phyloP scores from a whole-genome alignment of 2,797 vertebrate species.

The Cirrhinus mrigala region DNA sequence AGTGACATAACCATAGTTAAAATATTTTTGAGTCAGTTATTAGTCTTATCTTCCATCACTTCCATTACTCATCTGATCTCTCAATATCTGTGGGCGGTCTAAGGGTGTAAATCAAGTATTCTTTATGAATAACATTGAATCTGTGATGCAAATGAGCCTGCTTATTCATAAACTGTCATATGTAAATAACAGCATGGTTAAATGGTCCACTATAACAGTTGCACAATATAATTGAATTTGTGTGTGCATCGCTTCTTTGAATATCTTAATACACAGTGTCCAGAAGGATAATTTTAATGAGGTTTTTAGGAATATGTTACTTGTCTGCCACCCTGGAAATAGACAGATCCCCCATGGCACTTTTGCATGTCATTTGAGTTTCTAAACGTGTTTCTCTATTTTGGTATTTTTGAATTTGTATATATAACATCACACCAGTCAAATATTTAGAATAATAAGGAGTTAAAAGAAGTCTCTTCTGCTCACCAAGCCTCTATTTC shows the following conservation, averaged over 20 bases:
- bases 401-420: not conserved
- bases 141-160: constrained; percentile 47
- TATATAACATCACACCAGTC: too few species aligned
- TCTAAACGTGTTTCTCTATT: not conserved
- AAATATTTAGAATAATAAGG: too few species aligned
- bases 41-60: not conserved
- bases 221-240: not conserved
- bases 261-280: not conserved
- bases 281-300: not conserved
- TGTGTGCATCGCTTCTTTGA: not conserved
- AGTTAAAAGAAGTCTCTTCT: too few species aligned
- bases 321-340: not conserved
- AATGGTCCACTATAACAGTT: not conserved
- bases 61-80: not conserved
- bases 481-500: too few species aligned
- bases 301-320: not conserved
- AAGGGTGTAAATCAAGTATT: constrained; percentile 21
- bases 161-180: constrained; percentile 37
- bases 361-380: not conserved
- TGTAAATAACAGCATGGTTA: constrained; percentile 39
- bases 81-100: constrained; percentile 19
- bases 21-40: not conserved
- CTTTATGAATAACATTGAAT: constrained; percentile 32
- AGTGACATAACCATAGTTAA: not conserved
- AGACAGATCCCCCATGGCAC: not conserved